Percentiles rank a stretch among this genome's conserved stretches.
These are phyloP conservation scores for Brachionus sp. DNA, from an alignment of 1,140 invertebrate genomes.

Conservation along the genomic window DNA sequence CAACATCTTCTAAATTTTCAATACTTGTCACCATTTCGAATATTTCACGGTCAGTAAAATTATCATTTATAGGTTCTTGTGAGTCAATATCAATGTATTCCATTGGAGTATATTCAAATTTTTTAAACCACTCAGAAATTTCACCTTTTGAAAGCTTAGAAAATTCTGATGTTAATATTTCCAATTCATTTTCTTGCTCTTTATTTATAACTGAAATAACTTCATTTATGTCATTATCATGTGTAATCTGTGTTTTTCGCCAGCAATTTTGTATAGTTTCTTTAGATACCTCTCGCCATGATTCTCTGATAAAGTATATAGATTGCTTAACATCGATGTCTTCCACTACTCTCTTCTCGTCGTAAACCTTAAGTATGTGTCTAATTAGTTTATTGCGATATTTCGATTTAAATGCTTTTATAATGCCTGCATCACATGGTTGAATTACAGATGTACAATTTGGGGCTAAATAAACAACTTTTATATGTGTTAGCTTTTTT, in stretches of 20 bases:
- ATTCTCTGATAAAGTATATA: neutral
- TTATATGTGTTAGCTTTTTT: too few species aligned
- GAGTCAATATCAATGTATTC: too few species aligned
- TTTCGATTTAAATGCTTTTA: neutral
- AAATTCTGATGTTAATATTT: neutral
- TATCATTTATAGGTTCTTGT: conserved; percentile 2
- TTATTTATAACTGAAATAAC: conserved; percentile 15
- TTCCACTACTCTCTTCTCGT: too few species aligned
- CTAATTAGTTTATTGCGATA: neutral
- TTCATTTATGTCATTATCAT: neutral
- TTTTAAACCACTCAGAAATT: conserved; percentile 6
- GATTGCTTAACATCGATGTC: too few species aligned
- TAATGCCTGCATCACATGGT: neutral
- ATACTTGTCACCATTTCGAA: neutral
- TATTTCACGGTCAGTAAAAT: neutral
- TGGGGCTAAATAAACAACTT: too few species aligned
- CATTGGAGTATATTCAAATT: too few species aligned
- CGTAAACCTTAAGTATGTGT: neutral
- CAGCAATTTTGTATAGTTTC: neutral
- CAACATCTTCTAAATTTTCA: too few species aligned
- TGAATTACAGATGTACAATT: too few species aligned
- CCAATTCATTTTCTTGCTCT: conserved; percentile 1
- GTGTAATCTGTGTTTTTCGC: neutral
- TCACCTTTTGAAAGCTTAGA: neutral
- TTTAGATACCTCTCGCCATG: neutral